Conservation (phyloP, 2,888 invertebrate species). For the Ischnura elegans region DNA sequence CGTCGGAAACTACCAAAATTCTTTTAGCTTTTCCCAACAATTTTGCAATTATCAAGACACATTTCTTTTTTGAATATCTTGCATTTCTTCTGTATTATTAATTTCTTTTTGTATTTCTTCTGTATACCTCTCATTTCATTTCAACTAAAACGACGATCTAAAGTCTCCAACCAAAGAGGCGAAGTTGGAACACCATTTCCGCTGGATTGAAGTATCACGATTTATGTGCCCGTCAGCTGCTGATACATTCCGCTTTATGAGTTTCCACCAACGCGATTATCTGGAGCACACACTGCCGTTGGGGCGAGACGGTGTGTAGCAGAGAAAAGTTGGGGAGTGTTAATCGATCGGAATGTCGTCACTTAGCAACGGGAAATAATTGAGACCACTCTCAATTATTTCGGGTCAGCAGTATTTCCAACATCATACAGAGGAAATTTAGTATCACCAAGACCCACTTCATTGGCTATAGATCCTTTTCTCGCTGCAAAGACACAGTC, state of each 20-base stretch:
- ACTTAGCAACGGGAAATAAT: neutral
- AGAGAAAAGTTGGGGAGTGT: neutral
- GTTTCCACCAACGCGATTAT: neutral
- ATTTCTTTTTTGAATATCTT: no score
- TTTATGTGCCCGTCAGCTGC: constrained; percentile 1
- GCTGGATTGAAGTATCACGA: neutral
- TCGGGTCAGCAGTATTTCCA: neutral
- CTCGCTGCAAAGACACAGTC: neutral
- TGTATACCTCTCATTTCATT: no score
- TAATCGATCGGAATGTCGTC: neutral
- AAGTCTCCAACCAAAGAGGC: no score
- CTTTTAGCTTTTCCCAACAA: no score
- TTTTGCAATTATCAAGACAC: no score
- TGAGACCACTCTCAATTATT: constrained; percentile 11
- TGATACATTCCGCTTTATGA: constrained; percentile 15
- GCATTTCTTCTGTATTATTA: no score
- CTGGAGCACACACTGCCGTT: neutral
- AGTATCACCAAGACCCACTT: neutral
- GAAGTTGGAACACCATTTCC: neutral
- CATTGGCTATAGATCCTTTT: neutral
- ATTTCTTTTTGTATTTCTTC: no score
- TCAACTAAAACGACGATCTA: no score
- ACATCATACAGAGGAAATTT: neutral
- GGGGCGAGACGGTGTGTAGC: neutral
- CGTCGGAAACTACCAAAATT: no score